phyloP scores from a whole-genome alignment of 2,113 vertebrate species.

The cattle (Bos taurus) region DNA sequence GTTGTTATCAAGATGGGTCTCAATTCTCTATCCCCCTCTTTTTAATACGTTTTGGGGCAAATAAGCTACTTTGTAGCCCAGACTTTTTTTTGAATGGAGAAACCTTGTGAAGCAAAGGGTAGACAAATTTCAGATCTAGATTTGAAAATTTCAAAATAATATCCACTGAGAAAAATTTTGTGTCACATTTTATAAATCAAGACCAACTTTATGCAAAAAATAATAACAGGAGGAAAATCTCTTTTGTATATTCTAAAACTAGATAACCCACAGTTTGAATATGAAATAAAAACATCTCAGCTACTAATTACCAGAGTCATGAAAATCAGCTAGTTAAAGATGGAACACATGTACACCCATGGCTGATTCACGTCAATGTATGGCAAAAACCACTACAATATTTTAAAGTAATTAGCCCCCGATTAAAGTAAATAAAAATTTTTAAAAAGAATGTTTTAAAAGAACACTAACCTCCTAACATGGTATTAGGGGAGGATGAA shows the following conservation, averaged over 20 bases:
- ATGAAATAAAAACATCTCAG: neutral
- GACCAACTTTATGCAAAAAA: neutral
- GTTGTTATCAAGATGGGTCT: constrained; percentile 78
- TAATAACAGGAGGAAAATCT: neutral
- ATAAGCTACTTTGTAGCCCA: constrained; percentile 63
- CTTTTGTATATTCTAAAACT: fast-evolving
- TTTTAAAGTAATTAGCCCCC: neutral
- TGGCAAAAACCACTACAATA: neutral
- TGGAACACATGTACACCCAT: neutral
- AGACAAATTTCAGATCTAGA: constrained; percentile 61
- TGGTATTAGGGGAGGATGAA: neutral
- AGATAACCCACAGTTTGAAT: neutral
- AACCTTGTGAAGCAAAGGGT: constrained; percentile 58
- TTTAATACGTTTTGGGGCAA: constrained; percentile 75
- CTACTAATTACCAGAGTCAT: neutral
- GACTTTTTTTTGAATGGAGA: constrained; percentile 63
- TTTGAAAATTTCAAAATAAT: constrained; percentile 62
- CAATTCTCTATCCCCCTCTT: constrained; percentile 63
- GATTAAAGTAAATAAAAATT: neutral
- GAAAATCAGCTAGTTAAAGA: neutral
- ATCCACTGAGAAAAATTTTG: constrained; percentile 25
- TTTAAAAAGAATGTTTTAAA: neutral
- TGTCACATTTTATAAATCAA: neutral
- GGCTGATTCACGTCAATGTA: neutral
- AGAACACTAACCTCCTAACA: neutral